A percentile compares a stretch with the other conserved stretches of the same genome.
phyloP scores from a whole-genome alignment of 2,888 invertebrate species.

The Clunio marinus region DNA sequence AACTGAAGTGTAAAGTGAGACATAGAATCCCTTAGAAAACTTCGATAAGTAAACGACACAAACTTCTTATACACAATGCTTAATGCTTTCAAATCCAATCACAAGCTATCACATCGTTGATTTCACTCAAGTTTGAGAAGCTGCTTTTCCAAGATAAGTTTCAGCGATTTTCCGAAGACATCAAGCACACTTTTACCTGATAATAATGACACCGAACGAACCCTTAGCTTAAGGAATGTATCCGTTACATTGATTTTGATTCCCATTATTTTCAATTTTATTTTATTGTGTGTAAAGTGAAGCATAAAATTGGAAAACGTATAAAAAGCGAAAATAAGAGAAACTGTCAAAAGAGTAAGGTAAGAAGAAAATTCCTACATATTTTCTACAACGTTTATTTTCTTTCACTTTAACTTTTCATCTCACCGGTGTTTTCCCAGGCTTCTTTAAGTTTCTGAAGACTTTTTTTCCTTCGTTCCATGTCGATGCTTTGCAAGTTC shows the following conservation, averaged over 20 bases:
- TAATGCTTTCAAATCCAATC: no score
- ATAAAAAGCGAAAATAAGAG: slow-evolving; percentile 9
- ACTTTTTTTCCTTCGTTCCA: slow-evolving; percentile 15
- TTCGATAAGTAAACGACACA: no score
- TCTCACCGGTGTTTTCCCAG: slow-evolving; percentile 4
- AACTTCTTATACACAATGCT: no score
- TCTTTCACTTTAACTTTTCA: not conserved
- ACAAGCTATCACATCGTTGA: no score
- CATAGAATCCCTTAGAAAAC: no score
- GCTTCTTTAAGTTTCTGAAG: not conserved
- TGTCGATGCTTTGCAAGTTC: slow-evolving; percentile 14
- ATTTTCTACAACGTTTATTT: not conserved
- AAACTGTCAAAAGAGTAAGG: slow-evolving; percentile 27
- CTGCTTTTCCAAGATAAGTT: not conserved
- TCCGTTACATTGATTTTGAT: slow-evolving; percentile 37
- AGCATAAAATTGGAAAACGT: slow-evolving; percentile 38
- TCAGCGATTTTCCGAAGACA: not conserved
- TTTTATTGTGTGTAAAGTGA: slow-evolving; percentile 36
- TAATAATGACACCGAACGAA: not conserved
- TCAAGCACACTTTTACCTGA: not conserved
- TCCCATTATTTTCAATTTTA: slow-evolving; percentile 38
- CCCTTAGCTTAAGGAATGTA: slow-evolving; percentile 3
- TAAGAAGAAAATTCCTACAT: slow-evolving; percentile 12
- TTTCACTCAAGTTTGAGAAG: no score
- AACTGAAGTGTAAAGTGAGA: no score